These are phyloP conservation scores for Myxocyprinus asiaticus DNA, from an alignment of 2,113 vertebrate species.

Conservation along the genomic window DNA sequence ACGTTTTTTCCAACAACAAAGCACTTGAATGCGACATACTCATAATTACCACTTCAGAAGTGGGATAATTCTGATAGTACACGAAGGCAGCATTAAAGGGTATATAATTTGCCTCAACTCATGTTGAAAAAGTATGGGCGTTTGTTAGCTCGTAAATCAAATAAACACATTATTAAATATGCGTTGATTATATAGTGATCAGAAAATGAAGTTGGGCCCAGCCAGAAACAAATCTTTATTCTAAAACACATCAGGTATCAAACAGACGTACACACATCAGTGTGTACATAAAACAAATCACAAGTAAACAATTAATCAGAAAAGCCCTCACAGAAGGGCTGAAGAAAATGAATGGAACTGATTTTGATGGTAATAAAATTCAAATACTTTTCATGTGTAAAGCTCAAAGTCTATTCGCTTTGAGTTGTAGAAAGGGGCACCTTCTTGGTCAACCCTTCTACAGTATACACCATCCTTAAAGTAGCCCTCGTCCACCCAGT, in stretches of 20 bases:
- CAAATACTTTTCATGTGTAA: constrained; percentile 71
- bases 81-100: no score
- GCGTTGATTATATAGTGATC: not conserved
- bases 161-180: not conserved
- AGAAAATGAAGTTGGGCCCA: not conserved
- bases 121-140: no score
- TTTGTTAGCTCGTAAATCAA: no score
- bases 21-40: no score
- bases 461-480: constrained; percentile 88
- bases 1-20: no score
- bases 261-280: constrained; percentile 9
- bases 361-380: not conserved
- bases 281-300: not conserved
- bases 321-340: not conserved
- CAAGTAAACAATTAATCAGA: not conserved
- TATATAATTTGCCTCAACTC: no score
- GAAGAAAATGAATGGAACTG: constrained; percentile 3
- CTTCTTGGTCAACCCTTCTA: constrained; percentile 79
- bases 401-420: constrained; percentile 88
- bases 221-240: constrained; percentile 45
- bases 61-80: no score
- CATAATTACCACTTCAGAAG: no score
- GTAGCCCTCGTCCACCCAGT: constrained; percentile 88
- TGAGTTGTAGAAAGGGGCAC: constrained; percentile 87
- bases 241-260: constrained; percentile 47